Conservation (phyloP, 2,888 invertebrate genomes). For the Apantesis nais region DNA sequence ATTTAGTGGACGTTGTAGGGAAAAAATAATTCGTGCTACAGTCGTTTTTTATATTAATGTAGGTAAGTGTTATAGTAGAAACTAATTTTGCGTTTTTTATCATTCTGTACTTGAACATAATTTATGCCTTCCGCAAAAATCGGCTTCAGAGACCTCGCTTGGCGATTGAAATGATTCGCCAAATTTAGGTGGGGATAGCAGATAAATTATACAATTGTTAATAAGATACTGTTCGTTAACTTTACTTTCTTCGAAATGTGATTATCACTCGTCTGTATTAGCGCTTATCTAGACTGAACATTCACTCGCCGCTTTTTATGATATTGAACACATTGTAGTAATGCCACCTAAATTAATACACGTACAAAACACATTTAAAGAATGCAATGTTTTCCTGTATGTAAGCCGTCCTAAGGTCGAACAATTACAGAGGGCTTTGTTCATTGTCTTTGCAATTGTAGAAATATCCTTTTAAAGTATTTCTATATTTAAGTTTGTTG, state of each 20-base stretch:
- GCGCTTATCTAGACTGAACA: constrained; percentile 24
- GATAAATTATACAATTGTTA: constrained; percentile 33
- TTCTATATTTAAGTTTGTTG: not conserved
- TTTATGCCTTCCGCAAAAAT: constrained; percentile 15
- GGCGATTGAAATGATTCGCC: constrained; percentile 12
- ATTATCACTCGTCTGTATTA: constrained; percentile 23
- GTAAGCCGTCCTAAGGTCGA: constrained; percentile 9
- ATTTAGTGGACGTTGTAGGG: not conserved
- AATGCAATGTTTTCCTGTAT: constrained; percentile 6
- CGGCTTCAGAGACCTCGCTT: constrained; percentile 14
- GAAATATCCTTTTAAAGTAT: not conserved
- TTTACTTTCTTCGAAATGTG: constrained; percentile 42
- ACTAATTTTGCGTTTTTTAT: constrained; percentile 11
- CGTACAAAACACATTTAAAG: not conserved
- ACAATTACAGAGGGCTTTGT: constrained; percentile 5
- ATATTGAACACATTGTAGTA: constrained; percentile 13
- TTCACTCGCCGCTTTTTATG: constrained; percentile 26
- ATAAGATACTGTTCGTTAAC: constrained; percentile 34
- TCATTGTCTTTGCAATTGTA: constrained; percentile 8
- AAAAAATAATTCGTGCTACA: not conserved
- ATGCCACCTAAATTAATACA: not conserved
- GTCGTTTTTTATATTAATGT: not conserved
- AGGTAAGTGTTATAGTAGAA: constrained; percentile 10
- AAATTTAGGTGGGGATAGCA: constrained; percentile 19
- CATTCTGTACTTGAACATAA: constrained; percentile 22